Base-by-base conservation (phyloP, 2,888 invertebrate genomes). In the Melipona bicolor region DNA sequence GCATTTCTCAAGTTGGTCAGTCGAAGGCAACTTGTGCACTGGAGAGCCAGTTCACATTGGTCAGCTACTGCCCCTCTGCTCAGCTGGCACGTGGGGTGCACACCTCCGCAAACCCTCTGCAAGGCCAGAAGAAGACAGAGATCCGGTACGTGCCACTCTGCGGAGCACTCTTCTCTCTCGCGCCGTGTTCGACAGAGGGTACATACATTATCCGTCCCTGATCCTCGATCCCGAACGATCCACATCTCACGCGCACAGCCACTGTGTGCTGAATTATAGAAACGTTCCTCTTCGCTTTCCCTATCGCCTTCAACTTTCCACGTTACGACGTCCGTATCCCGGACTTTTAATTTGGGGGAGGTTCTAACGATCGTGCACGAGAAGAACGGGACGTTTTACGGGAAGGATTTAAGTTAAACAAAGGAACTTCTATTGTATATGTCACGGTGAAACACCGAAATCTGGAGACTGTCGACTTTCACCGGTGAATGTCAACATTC, bases 181-280 rank as follows among this genome's bases (percentile, higher is more conserved):
- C 76, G 73, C 19, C 32, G 27, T 65, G 76, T 82, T 80, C 87
- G 77, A 80, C 90, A 89, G 90, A 92, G 94, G 94, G 93, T 94
- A 94, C 94, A 94, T 94, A 94, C 93, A 94, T 94, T 94, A 94
- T 92, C 91, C 91, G 88, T 90, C 91, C 91, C 91, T 91, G 91
- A 92, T 91, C 91, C 91, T 89, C 88, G 85, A 86, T 87, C 87
- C 84, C 77, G 87, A 81, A 80, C 88, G 87, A 87, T 88, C 91
- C 83, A 88, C 89, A 86, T 89, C 87, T 88, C 84, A 81, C 83
- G 43, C 43, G 43, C 43, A 11, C 87, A 83, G 90, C 84, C 87
- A 87, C 87, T 76, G 86, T 76, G 86, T 87, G 85, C 90, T 94
- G 93, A 93, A 93, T 93, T 94, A 93, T 94, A 92, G 92, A 93